These are phyloP conservation scores for Rhinolophus ferrumequinum DNA, from an alignment of 2,113 vertebrate genomes.

Conservation along the genomic window DNA sequence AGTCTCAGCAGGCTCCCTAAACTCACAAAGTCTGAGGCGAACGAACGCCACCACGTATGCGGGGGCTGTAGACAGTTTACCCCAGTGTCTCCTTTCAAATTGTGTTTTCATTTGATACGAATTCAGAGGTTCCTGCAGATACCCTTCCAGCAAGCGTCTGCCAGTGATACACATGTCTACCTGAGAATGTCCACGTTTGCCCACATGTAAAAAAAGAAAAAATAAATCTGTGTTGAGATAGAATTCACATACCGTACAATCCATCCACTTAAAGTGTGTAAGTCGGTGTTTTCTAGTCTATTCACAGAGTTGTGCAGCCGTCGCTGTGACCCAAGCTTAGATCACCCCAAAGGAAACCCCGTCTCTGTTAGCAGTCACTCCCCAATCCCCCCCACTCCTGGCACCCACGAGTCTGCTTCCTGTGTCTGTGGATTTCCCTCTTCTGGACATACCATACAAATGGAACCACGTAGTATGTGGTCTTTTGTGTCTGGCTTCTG, in stretches of 20 bases:
- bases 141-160: not conserved
- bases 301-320: not conserved
- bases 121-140: not conserved
- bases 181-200: not conserved
- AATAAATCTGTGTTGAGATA: not conserved
- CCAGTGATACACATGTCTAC: not conserved
- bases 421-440: not conserved
- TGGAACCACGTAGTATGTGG: rapidly evolving
- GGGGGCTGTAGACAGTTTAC: too few relatives aligned
- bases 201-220: not conserved
- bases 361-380: rapidly evolving
- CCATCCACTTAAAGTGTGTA: not conserved
- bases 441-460: not conserved
- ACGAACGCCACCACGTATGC: not conserved
- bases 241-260: not conserved
- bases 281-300: not conserved
- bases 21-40: not conserved
- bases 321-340: not conserved
- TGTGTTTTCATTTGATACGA: not conserved
- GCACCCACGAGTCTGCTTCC: not conserved
- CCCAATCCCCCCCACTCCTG: not conserved
- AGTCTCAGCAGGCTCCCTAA: not conserved
- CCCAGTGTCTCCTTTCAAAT: too few relatives aligned
- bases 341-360: not conserved
- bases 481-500: not conserved